Evolutionary conservation across 2,888 invertebrate species (phyloP).

Genomic region (Nymphalis polychloros): DNA sequence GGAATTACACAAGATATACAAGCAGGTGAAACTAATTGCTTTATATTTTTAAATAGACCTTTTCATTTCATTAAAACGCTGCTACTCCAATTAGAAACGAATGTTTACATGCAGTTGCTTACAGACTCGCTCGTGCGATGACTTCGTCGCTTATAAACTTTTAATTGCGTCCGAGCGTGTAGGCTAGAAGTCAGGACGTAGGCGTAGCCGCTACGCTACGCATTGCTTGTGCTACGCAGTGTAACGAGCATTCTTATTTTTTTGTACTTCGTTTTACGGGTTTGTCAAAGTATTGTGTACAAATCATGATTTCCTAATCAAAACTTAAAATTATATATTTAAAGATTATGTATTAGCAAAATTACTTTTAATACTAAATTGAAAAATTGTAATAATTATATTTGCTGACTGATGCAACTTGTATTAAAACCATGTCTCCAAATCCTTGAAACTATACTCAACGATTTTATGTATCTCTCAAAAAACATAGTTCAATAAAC

Average conservation of each 20-base stretch:
- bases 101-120: conserved; percentile 55
- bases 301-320: too few species aligned
- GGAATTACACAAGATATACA: conserved; percentile 5
- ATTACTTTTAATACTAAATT: too few species aligned
- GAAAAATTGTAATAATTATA: too few species aligned
- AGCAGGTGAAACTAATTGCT: conserved; percentile 3
- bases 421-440: too few species aligned
- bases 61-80: conserved; percentile 41
- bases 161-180: conserved; percentile 53
- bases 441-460: too few species aligned
- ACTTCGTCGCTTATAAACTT: conserved; percentile 55
- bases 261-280: too few species aligned
- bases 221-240: conserved; percentile 21
- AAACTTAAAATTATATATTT: too few species aligned
- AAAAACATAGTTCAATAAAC: too few species aligned
- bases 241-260: conserved; percentile 1
- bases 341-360: too few species aligned
- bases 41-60: conserved; percentile 7
- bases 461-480: too few species aligned
- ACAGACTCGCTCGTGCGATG: conserved; percentile 55
- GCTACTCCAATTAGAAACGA: conserved; percentile 54
- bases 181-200: conserved; percentile 14
- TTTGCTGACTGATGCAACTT: too few species aligned
- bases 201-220: conserved; percentile 22
- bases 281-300: too few species aligned